Base-by-base conservation (phyloP, 2,113 vertebrate genomes). In the Odontesthes bonariensis region DNA sequence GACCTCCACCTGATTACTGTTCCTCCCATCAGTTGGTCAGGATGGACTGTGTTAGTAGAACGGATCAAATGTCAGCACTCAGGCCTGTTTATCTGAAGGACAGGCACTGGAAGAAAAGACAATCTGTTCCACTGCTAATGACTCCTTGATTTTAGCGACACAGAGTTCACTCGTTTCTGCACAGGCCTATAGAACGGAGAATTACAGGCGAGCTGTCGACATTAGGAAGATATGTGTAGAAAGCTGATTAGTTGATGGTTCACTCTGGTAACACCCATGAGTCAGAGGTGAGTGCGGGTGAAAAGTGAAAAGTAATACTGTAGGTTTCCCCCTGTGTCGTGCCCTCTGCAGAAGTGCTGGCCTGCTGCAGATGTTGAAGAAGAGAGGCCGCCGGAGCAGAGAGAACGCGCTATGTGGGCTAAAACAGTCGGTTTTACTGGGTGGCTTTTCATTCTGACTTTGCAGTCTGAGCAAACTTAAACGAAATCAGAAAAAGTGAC, bases 401-500 rank as follows among this genome's bases (percentile, higher is more conserved):
- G 68, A 86, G 55, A n/a, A 71, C 58, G 56, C 68, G 73, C 69
- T 73, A 78, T 44, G 68, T 73, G 67, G 67, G 76, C 42, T 55
- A 67, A 22, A 78, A 74, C 52, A 66, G 63, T 74, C 70, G 27
- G 40, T 61, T 46, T 75, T 61, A 75, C 52, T 74, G 79, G 73
- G 55, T 17, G 32, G 27, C 54, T 65, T 33, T 81, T 47, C 42
- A 56, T 42, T 51, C 10, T 40, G 61, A 64, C 38, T 71, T 72
- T 3, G 0, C 12, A 27, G 32, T 57, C 63, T 17, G 19, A 64
- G 35, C 44, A 16, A 68, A 49, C 69, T 83, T 52, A 75, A 73
- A 38, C 47, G 14, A 71, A 86, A 83, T 77, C 58, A 87, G 65
- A 73, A 94, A n/a, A 93, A 92, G 92, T 92, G 93, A 94, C 94